Evolutionary conservation across 2,888 invertebrate genomes (phyloP).

Genomic region (Andrena minutula): DNA sequence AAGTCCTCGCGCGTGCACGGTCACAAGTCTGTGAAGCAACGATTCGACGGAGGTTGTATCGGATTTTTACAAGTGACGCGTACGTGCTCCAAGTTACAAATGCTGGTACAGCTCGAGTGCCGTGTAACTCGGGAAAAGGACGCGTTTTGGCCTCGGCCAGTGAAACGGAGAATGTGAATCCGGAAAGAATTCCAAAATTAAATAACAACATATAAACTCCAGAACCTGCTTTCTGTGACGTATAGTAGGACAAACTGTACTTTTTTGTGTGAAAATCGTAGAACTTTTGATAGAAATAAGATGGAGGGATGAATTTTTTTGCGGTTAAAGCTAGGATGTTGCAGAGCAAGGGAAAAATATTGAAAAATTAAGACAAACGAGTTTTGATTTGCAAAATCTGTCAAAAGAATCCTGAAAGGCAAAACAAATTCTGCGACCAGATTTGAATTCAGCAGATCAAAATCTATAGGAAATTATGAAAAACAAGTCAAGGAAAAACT

Average conservation of each 20-base stretch:
- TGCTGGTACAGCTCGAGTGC: neutral
- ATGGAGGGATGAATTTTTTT: too few relatives aligned
- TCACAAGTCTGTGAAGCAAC: neutral
- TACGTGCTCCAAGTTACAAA: slow-evolving; percentile 22
- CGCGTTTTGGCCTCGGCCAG: slow-evolving; percentile 6
- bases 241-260: neutral
- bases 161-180: slow-evolving; percentile 22
- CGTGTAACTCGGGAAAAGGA: slow-evolving; percentile 16
- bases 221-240: neutral
- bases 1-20: slow-evolving; percentile 27
- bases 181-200: neutral
- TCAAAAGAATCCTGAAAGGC: too few relatives aligned
- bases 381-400: too few relatives aligned
- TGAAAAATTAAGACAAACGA: too few relatives aligned
- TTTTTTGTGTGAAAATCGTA: too few relatives aligned
- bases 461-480: too few relatives aligned
- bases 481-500: too few relatives aligned
- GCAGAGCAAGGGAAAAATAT: too few relatives aligned
- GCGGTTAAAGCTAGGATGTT: too few relatives aligned
- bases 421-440: too few relatives aligned
- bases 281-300: too few relatives aligned
- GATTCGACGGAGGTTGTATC: slow-evolving; percentile 15
- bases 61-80: slow-evolving; percentile 16
- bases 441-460: too few relatives aligned
- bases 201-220: slow-evolving; percentile 9